Evolutionary conservation across 2,888 invertebrate species (phyloP).

Genomic region (Dromius quadrimaculatus): DNA sequence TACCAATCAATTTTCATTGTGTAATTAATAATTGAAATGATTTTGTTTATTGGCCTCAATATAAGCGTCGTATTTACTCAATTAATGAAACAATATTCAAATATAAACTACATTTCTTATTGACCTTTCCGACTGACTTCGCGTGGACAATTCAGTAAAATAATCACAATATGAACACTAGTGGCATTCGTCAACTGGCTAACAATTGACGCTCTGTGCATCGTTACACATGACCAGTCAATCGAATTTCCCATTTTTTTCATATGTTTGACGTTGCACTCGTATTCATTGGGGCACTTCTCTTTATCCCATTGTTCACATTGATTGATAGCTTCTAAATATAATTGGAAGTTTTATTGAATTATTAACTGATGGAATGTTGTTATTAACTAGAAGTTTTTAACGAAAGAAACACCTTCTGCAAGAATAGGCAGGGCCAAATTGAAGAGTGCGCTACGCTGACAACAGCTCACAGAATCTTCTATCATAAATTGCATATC

Average conservation of each 20-base stretch:
- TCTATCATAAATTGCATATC: too few species aligned
- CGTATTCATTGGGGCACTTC: neutral
- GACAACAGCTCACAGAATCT: too few species aligned
- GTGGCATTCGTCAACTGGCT: constrained; percentile 12
- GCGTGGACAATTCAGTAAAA: constrained; percentile 5
- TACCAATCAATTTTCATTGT: too few species aligned
- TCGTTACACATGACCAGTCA: constrained; percentile 39
- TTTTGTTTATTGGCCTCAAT: too few species aligned
- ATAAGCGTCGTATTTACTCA: too few species aligned
- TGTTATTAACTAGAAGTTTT: too few species aligned
- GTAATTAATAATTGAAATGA: too few species aligned
- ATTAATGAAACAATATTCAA: neutral
- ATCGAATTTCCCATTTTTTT: constrained; percentile 41
- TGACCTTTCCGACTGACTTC: constrained; percentile 18
- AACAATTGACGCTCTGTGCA: constrained; percentile 34
- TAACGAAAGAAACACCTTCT: too few species aligned
- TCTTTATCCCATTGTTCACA: constrained; percentile 9
- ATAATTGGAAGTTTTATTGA: constrained; percentile 21
- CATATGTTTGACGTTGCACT: constrained; percentile 26
- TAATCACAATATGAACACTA: constrained; percentile 21
- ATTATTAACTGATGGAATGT: too few species aligned
- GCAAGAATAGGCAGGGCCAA: too few species aligned
- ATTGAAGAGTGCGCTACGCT: too few species aligned
- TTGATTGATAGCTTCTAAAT: constrained; percentile 15
- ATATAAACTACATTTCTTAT: constrained; percentile 23